Conservation (phyloP, 2,888 invertebrate genomes). For the Ctenicera cuprea region DNA sequence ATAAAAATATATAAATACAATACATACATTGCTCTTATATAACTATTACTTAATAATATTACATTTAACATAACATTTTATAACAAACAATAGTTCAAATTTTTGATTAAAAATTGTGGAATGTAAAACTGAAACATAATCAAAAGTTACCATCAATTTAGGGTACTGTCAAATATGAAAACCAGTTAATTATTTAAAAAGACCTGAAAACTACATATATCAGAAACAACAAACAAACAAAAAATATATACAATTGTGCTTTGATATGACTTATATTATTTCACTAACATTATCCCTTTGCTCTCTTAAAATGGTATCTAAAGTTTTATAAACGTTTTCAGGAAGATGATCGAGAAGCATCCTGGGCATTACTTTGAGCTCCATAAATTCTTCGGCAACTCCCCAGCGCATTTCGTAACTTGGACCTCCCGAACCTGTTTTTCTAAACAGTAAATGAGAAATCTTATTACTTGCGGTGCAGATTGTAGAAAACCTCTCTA, state of each 20-base stretch:
- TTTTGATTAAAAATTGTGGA: background rate
- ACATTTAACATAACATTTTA: slow-evolving; percentile 11
- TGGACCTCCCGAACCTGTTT: slow-evolving; percentile 79
- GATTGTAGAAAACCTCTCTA: too few species aligned
- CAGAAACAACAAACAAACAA: background rate
- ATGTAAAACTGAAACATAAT: background rate
- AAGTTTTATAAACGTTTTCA: slow-evolving; percentile 83
- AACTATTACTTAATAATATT: slow-evolving; percentile 21
- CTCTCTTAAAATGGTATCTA: slow-evolving; percentile 79
- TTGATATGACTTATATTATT: slow-evolving; percentile 52
- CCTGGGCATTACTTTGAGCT: slow-evolving; percentile 88
- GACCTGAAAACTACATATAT: background rate
- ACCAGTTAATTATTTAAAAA: background rate
- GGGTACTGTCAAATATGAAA: background rate
- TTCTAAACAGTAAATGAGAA: slow-evolving; percentile 70
- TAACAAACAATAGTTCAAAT: background rate
- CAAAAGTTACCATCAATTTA: background rate
- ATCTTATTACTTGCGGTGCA: background rate
- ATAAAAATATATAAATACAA: slow-evolving; percentile 51
- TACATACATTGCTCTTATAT: slow-evolving; percentile 22
- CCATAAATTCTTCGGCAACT: slow-evolving; percentile 85
- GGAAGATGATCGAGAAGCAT: slow-evolving; percentile 93
- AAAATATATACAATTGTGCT: background rate
- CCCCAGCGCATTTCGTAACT: slow-evolving; percentile 89
- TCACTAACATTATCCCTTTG: slow-evolving; percentile 68